phyloP scores from a whole-genome alignment of 1,140 invertebrate genomes.

The Dendroctonus ponderosae region DNA sequence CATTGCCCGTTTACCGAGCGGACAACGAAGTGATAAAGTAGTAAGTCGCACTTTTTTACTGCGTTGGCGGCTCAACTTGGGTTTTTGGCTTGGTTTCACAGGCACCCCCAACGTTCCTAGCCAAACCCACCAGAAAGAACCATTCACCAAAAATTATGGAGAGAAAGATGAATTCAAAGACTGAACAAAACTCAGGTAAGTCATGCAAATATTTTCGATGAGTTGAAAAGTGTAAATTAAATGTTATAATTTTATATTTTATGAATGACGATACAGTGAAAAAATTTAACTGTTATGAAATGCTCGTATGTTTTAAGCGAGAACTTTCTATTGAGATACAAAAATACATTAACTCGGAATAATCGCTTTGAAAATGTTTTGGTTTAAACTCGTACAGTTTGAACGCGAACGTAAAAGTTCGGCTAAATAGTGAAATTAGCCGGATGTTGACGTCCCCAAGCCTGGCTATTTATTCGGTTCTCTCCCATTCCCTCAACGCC shows the following conservation, averaged over 20 bases:
- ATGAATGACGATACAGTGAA: too few species aligned
- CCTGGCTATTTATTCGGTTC: not conserved
- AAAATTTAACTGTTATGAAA: too few species aligned
- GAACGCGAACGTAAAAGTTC: too few species aligned
- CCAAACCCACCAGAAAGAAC: conserved; percentile 61
- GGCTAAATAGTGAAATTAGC: too few species aligned
- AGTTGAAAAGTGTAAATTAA: too few species aligned
- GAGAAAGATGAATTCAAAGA: conserved; percentile 50
- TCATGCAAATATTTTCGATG: conserved; percentile 10
- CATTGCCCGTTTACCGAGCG: conserved; percentile 76
- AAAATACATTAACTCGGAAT: too few species aligned
- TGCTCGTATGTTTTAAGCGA: too few species aligned
- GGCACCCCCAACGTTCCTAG: conserved; percentile 60
- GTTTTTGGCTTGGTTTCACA: conserved; percentile 37
- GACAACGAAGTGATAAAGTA: conserved; percentile 75
- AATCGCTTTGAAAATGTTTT: too few species aligned
- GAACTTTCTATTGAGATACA: too few species aligned
- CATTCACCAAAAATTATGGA: conserved; percentile 61
- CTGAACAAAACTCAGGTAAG: conserved; percentile 45
- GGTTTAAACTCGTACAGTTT: too few species aligned
- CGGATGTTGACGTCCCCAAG: too few species aligned
- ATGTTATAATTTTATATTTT: too few species aligned
- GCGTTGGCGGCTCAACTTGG: not conserved
- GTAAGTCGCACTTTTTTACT: conserved; percentile 51
- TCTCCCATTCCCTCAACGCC: not conserved